Evolutionary conservation across 2,888 invertebrate genomes (phyloP).

Genomic region (Harpalus rufipes): DNA sequence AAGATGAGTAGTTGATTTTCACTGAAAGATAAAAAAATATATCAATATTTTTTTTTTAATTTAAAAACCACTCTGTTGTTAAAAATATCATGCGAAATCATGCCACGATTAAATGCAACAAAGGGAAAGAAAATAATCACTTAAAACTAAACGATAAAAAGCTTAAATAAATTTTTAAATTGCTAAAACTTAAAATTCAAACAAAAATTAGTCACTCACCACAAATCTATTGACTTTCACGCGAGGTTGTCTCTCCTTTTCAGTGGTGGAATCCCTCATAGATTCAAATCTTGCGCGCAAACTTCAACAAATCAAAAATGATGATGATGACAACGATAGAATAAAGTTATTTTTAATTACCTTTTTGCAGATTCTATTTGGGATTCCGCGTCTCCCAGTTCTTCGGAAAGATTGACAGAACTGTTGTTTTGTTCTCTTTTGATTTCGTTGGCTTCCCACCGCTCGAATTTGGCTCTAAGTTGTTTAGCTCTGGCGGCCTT

Average conservation of each 20-base stretch:
- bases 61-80: neutral
- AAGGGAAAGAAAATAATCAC: neutral
- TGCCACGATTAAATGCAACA: neutral
- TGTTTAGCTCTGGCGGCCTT: conserved; percentile 90
- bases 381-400: conserved; percentile 82
- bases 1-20: neutral
- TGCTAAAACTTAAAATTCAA: neutral
- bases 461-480: conserved; percentile 92
- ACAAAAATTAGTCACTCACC: conserved; percentile 81
- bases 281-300: conserved; percentile 93
- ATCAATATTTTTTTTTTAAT: neutral
- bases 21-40: neutral
- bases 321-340: too few species aligned
- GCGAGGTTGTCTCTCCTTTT: conserved; percentile 79
- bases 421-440: conserved; percentile 79
- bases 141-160: neutral
- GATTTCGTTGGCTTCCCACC: conserved; percentile 88
- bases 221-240: conserved; percentile 94
- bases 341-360: too few species aligned
- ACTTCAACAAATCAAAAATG: too few species aligned
- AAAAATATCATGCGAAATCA: neutral
- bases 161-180: neutral
- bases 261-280: conserved; percentile 82
- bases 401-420: conserved; percentile 76
- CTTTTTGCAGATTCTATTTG: conserved; percentile 92